A percentile compares a stretch with the other conserved stretches of the same genome.
Evolutionary conservation across 2,888 invertebrate genomes (phyloP).

Genomic region (Hoplodrina blanda): DNA sequence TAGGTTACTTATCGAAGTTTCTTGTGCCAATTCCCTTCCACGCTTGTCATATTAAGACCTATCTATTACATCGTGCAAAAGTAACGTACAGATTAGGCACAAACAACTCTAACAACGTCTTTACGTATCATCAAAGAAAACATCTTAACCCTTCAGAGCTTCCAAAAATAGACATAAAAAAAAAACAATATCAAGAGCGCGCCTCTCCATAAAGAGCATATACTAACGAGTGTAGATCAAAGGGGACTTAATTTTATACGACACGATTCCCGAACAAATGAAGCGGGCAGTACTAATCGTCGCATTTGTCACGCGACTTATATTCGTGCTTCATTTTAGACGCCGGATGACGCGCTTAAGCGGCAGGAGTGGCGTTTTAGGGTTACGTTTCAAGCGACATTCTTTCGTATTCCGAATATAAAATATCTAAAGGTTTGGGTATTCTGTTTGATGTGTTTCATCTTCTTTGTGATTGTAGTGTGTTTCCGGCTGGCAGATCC

Average conservation of each 20-base stretch:
- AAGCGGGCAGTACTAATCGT: constrained; percentile 61
- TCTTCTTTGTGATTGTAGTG: constrained; percentile 33
- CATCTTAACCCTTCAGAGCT: constrained; percentile 31
- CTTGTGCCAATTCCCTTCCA: background rate
- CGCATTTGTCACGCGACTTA: constrained; percentile 60
- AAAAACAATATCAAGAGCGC: constrained; percentile 35
- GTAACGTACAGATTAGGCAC: background rate
- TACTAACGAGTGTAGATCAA: constrained; percentile 66
- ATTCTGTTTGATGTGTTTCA: constrained; percentile 35
- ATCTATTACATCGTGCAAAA: background rate
- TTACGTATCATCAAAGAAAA: constrained; percentile 41
- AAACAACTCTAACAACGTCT: constrained; percentile 25
- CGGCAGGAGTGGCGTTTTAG: constrained; percentile 16
- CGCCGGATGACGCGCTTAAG: constrained; percentile 43
- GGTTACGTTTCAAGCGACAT: constrained; percentile 45
- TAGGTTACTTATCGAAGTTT: background rate
- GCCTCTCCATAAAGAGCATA: constrained; percentile 40
- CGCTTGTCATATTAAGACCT: background rate
- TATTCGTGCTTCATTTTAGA: constrained; percentile 42
- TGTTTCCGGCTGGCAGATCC: constrained; percentile 16
- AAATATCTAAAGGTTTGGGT: constrained; percentile 24
- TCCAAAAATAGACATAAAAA: constrained; percentile 53
- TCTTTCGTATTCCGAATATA: constrained; percentile 28
- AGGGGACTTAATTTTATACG: constrained; percentile 58
- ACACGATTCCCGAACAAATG: constrained; percentile 73